Evolutionary conservation across 2,797 vertebrate genomes (phyloP).

Genomic region (Babyrousa celebensis): DNA sequence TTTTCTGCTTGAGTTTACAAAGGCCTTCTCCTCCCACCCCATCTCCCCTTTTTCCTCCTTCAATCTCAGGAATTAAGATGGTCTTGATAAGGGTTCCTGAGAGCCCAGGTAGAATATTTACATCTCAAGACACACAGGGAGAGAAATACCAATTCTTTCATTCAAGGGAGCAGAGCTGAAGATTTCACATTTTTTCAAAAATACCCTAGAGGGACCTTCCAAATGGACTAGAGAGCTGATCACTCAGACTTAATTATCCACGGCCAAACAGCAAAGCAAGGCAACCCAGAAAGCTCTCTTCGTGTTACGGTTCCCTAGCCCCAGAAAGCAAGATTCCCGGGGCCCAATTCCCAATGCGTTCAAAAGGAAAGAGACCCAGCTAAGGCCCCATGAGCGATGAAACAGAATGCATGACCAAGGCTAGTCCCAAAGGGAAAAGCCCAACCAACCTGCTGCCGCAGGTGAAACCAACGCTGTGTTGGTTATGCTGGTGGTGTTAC

Average conservation of each 20-base stretch:
- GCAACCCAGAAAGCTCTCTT: not conserved
- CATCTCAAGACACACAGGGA: not conserved
- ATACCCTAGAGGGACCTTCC: not conserved
- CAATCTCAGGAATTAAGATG: not conserved
- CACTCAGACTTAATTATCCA: not conserved
- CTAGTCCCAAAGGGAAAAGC: not conserved
- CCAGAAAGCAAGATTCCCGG: not conserved
- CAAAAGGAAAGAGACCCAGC: not conserved
- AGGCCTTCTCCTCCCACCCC: not conserved
- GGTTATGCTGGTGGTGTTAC: not conserved
- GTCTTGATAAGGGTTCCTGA: not conserved
- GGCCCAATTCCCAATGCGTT: not conserved
- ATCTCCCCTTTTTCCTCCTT: not conserved
- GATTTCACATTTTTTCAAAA: not conserved
- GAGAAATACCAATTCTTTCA: not conserved
- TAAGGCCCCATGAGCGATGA: not conserved
- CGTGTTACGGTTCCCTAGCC: not conserved
- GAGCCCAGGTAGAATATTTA: not conserved
- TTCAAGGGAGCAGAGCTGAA: not conserved
- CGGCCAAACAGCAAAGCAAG: not conserved
- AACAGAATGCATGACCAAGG: not conserved
- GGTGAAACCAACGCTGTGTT: too few relatives aligned
- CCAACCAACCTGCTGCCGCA: not conserved
- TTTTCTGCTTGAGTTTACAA: too few relatives aligned
- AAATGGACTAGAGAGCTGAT: not conserved